Percentiles rank a stretch among this genome's conserved stretches.
phyloP scores from a whole-genome alignment of 2,797 vertebrate species.

The Kryptolebias ocellatus region DNA sequence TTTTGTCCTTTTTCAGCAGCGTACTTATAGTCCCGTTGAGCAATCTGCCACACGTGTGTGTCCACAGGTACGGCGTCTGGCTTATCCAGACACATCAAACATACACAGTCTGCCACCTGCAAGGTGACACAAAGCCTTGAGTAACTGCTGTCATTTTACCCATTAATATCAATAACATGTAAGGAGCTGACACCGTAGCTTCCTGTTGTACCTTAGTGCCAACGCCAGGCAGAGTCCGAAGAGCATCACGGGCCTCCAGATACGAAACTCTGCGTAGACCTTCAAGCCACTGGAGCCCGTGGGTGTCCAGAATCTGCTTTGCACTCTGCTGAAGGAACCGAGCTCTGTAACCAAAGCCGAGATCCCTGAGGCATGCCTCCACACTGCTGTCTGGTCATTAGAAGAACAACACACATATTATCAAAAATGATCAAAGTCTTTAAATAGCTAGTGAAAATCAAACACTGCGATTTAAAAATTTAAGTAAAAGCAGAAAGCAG shows the following conservation, averaged over 20 bases:
- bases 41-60: slow-evolving; percentile 94
- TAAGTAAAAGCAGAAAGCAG: background rate
- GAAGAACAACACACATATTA: slow-evolving; percentile 5
- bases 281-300: slow-evolving; percentile 83
- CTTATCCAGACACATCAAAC: slow-evolving; percentile 94
- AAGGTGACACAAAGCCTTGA: slow-evolving; percentile 14
- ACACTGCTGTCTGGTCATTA: slow-evolving; percentile 79
- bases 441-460: background rate
- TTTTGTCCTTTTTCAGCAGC: slow-evolving; percentile 74
- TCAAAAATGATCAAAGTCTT: background rate
- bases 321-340: slow-evolving; percentile 89
- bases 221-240: slow-evolving; percentile 90
- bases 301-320: slow-evolving; percentile 78
- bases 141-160: background rate
- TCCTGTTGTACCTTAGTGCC: slow-evolving; percentile 89
- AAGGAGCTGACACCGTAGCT: background rate
- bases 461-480: background rate
- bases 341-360: slow-evolving; percentile 95
- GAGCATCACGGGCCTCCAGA: slow-evolving; percentile 82
- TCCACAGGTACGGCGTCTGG: slow-evolving; percentile 90
- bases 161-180: background rate
- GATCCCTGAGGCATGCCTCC: slow-evolving; percentile 84
- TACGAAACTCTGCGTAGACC: slow-evolving; percentile 83
- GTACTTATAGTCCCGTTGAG: slow-evolving; percentile 86
- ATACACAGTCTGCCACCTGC: slow-evolving; percentile 95